Percentiles rank a stretch among this genome's conserved stretches.
phyloP scores from a whole-genome alignment of 2,888 invertebrate species.

The Phalera bucephala region DNA sequence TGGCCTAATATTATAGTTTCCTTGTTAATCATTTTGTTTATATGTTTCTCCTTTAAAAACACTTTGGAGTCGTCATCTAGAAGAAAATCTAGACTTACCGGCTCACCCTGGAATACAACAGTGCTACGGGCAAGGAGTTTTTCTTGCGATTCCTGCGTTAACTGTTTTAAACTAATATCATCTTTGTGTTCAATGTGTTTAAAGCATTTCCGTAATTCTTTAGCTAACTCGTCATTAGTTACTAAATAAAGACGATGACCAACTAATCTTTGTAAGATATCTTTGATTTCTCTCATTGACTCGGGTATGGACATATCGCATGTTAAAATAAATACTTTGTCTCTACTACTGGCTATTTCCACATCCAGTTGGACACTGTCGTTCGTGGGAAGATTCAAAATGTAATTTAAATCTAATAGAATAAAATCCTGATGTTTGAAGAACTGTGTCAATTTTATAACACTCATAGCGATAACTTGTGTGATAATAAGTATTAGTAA shows the following conservation, averaged over 20 bases:
- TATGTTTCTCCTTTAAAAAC: conserved; percentile 1
- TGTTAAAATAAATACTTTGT: no score
- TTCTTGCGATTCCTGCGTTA: no score
- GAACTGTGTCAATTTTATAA: neutral
- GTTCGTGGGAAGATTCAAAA: neutral
- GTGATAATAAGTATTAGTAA: neutral
- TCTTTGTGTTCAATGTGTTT: neutral
- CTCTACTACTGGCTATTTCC: neutral
- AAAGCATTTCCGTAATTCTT: neutral
- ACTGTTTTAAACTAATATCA: neutral
- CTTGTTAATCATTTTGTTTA: conserved; percentile 6
- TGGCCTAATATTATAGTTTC: conserved; percentile 4
- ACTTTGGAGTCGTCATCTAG: no score
- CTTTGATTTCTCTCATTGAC: no score
- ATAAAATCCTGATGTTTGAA: neutral
- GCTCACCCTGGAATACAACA: conserved; percentile 5
- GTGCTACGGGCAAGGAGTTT: no score
- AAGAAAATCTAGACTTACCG: conserved; percentile 1
- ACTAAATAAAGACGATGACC: neutral
- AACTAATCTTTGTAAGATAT: no score
- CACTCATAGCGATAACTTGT: no score
- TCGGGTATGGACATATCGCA: neutral
- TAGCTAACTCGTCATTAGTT: no score
- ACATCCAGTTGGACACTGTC: no score
- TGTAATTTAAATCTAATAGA: no score